Evolutionary conservation across 2,888 invertebrate genomes (phyloP).

Genomic region (Trissolcus japonicus): DNA sequence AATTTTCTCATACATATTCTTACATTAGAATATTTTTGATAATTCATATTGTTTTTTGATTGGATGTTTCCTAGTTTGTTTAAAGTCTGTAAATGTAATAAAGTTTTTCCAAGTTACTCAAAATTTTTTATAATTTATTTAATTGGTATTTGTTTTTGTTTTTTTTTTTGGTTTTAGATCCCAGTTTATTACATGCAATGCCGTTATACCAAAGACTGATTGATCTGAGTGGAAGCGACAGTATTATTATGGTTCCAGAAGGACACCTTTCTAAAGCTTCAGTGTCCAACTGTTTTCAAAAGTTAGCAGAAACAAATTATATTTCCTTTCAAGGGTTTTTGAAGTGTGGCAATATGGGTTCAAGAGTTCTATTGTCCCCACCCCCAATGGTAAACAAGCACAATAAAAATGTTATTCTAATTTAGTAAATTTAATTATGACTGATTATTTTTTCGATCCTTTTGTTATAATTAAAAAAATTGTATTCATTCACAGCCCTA

Average conservation of each 20-base stretch:
- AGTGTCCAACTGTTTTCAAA: conserved; percentile 77
- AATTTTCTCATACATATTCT: too few species aligned
- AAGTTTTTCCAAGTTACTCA: too few species aligned
- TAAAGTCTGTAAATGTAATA: too few species aligned
- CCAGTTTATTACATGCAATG: conserved; percentile 78
- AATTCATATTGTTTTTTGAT: too few species aligned
- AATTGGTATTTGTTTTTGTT: too few species aligned
- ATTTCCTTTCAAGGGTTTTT: conserved; percentile 84
- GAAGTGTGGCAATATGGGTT: conserved; percentile 86
- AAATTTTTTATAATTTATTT: not conserved
- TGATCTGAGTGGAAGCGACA: conserved; percentile 84
- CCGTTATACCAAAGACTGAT: conserved; percentile 88
- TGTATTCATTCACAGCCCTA: conserved; percentile 75
- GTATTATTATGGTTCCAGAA: conserved; percentile 80
- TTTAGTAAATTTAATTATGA: too few species aligned
- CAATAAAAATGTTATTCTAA: too few species aligned
- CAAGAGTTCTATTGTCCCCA: conserved; percentile 85
- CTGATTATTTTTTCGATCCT: too few species aligned
- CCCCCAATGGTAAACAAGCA: conserved; percentile 80
- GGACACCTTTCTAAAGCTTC: conserved; percentile 75
- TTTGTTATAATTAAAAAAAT: too few species aligned
- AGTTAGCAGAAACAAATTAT: conserved; percentile 85
- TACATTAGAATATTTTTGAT: too few species aligned
- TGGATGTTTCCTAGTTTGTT: too few species aligned
- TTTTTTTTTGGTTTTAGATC: too few species aligned